Evolutionary conservation across 1,140 invertebrate species (phyloP).

Genomic region (Camponotus vicinus): DNA sequence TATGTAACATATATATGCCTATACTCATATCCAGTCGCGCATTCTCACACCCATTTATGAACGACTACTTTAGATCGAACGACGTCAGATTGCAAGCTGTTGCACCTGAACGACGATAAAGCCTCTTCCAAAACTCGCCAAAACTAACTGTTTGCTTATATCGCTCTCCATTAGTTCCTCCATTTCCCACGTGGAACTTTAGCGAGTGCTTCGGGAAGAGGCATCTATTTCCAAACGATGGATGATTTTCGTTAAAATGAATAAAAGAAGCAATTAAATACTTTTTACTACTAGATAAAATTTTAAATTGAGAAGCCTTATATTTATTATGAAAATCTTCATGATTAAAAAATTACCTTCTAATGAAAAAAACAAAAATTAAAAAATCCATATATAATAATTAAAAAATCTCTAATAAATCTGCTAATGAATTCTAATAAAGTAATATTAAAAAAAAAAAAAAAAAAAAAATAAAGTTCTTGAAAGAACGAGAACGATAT

Average conservation of each 20-base stretch:
- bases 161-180: constrained; percentile 65
- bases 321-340: not conserved
- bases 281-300: not conserved
- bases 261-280: not conserved
- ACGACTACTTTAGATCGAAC: constrained; percentile 37
- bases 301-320: not conserved
- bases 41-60: not conserved
- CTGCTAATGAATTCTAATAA: not conserved
- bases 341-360: not conserved
- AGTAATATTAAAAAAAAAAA: not conserved
- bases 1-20: not conserved
- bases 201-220: constrained; percentile 18
- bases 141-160: constrained; percentile 74
- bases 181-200: constrained; percentile 56
- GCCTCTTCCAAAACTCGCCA: constrained; percentile 56
- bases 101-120: constrained; percentile 67
- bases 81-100: constrained; percentile 70
- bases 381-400: not conserved
- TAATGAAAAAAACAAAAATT: not conserved
- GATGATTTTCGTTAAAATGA: constrained; percentile 10
- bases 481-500: not conserved
- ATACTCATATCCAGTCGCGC: constrained; percentile 43
- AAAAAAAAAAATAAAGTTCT: not conserved
- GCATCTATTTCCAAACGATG: not conserved
- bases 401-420: not conserved